These are phyloP conservation scores for Hypsibius dujardini DNA, from an alignment of 1,140 invertebrate species.

Conservation along the genomic window DNA sequence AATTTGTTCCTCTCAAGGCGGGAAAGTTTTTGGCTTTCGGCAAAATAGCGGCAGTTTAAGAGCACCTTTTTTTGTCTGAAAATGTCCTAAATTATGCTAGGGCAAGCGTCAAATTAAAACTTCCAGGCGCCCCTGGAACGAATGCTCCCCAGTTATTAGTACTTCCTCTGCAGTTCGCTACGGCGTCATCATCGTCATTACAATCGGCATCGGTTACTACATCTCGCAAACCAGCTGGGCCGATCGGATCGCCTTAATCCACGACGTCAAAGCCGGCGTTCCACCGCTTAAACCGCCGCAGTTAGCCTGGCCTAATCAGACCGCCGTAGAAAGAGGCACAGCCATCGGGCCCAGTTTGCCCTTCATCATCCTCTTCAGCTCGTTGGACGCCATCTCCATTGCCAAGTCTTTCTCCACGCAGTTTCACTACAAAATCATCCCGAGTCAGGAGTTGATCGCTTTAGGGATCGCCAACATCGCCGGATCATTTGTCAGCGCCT, in stretches of 20 bases:
- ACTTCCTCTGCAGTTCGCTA: slow-evolving; percentile 9
- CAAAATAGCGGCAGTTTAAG: too few species aligned
- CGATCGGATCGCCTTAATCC: neutral
- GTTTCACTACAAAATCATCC: neutral
- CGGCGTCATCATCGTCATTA: slow-evolving; percentile 2
- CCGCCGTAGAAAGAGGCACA: neutral
- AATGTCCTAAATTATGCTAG: too few species aligned
- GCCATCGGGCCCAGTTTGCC: neutral
- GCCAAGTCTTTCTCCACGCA: neutral
- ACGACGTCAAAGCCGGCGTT: neutral
- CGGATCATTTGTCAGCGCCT: neutral
- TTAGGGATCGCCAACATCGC: neutral
- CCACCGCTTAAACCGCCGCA: neutral
- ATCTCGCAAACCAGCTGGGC: neutral
- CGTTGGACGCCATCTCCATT: neutral
- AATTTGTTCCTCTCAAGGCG: too few species aligned
- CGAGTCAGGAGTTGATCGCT: neutral
- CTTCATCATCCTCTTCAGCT: neutral
- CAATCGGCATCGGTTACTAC: neutral
- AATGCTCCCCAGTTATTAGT: too few species aligned
- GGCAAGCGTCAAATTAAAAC: too few species aligned
- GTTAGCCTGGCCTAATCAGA: neutral
- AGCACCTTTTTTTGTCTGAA: too few species aligned
- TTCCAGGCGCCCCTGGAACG: too few species aligned
- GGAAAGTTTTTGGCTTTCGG: too few species aligned